Base-by-base conservation (phyloP, 2,888 invertebrate species). In the Orthosia incerta region DNA sequence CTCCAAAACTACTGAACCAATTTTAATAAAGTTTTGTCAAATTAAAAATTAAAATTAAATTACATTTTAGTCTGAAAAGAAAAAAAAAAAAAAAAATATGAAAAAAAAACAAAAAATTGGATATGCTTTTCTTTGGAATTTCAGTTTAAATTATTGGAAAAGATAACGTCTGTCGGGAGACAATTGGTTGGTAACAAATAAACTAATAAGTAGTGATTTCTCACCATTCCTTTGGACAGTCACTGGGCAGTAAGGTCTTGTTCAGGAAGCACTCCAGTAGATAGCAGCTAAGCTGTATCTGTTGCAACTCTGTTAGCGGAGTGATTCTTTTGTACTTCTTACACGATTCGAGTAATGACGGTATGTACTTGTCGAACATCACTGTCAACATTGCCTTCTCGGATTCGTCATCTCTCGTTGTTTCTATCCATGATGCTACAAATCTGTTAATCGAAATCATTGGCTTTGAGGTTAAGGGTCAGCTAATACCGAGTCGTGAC, bases 281-380 rank as follows among this genome's bases (percentile, higher is more conserved):
- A 89, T 97, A 98, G 90, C 99, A 99, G 12, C 99, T 97, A 97
- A 99, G 98, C 92, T 98, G 97, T 65, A 99, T 97, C 90, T 99
- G 99, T 70, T 98, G 98, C 84, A 99, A 97, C 90, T 99, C 99
- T 0, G 98, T 98, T 26, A 99, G 97, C 0, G 99, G 99, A 0
- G 99, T 99, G 69, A 99, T 98, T 88, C 98, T 98, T 93, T 99
- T 99, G 91, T 99, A 98, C 88, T 97, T 97, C 68, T 96, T 97
- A 82, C 98, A 97, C 0, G 97, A 97, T 76, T 99, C 99, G 71
- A 99, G 94, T 79, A 98, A 97, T 0, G 98, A 96, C 0, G 99
- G 99, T 56, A 99, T 97, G 91, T 99, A 99, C 91, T 99, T 99
- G 90, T 99, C 99, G 91, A 99, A 99, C 68, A 99, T 97, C 20